Evolutionary conservation across 2,797 vertebrate species (phyloP).

Genomic region (Ciconia nigra): DNA sequence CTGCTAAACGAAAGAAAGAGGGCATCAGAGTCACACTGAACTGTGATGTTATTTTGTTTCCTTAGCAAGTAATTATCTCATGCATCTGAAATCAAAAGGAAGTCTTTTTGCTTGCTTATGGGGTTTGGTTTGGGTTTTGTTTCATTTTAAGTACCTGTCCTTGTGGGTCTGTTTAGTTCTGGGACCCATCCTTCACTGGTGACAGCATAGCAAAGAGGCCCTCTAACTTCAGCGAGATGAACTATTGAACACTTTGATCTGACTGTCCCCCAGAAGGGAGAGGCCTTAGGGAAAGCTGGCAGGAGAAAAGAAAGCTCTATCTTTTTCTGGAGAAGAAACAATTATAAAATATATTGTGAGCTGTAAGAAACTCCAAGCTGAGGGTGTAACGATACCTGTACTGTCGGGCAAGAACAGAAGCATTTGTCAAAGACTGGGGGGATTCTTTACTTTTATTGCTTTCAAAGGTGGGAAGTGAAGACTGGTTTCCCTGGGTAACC

Average conservation of each 20-base stretch:
- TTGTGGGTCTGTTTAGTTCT: not conserved
- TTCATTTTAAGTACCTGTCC: not conserved
- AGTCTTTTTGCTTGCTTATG: not conserved
- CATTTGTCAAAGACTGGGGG: not conserved
- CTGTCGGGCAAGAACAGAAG: not conserved
- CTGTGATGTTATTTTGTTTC: not conserved
- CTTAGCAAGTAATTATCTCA: constrained; percentile 8
- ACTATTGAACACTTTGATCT: not conserved
- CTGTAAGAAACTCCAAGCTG: not conserved
- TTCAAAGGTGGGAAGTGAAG: not conserved
- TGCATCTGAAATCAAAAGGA: constrained; percentile 20
- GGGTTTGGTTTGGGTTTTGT: not conserved
- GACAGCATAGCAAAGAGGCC: not conserved
- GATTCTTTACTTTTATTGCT: not conserved
- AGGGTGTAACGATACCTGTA: not conserved
- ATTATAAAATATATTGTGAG: not conserved
- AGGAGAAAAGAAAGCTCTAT: not conserved
- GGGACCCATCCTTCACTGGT: not conserved
- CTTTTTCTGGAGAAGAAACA: not conserved
- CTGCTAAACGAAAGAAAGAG: not conserved
- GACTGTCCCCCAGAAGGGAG: not conserved
- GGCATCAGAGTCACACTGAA: not conserved
- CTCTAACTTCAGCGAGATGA: not conserved
- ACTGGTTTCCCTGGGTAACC: not conserved
- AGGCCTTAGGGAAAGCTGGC: not conserved